Conservation (phyloP, 2,797 vertebrate genomes). For the Peromyscus nudipes region DNA sequence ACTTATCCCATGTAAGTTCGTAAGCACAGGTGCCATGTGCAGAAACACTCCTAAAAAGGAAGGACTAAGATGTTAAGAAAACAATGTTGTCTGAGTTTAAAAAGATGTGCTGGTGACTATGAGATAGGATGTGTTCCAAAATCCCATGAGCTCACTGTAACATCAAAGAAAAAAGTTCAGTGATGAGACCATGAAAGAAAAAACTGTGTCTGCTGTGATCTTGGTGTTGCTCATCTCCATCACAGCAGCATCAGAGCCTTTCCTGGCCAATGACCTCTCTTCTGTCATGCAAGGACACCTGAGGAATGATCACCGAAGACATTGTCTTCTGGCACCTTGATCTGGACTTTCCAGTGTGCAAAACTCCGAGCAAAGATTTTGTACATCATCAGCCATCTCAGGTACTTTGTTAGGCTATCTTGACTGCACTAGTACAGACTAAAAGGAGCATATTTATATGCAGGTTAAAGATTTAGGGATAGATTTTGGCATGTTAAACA, state of each 20-base stretch:
- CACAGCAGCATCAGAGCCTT: not conserved
- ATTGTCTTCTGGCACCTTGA: not conserved
- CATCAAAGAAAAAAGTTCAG: not conserved
- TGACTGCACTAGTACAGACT: not conserved
- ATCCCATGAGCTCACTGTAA: not conserved
- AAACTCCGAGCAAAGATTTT: not conserved
- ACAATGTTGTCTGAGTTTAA: not conserved
- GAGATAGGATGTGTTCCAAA: not conserved
- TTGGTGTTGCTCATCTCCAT: not conserved
- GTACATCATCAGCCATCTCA: not conserved
- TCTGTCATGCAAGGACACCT: not conserved
- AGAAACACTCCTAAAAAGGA: not conserved
- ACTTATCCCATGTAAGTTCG: not conserved
- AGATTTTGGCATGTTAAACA: not conserved
- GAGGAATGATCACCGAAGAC: not conserved
- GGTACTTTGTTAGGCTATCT: not conserved
- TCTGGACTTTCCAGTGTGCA: not conserved
- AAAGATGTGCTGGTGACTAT: not conserved
- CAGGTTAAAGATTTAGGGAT: not conserved
- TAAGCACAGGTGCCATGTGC: not conserved
- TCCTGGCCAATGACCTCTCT: not conserved
- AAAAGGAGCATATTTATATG: constrained; percentile 6
- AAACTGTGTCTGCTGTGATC: not conserved
- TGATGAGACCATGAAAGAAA: not conserved
- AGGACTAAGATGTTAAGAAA: not conserved